A percentile compares a stretch with the other conserved stretches of the same genome.
These are phyloP conservation scores for Polydrusus pterygomalis DNA, from an alignment of 2,888 invertebrate species.

Conservation along the genomic window DNA sequence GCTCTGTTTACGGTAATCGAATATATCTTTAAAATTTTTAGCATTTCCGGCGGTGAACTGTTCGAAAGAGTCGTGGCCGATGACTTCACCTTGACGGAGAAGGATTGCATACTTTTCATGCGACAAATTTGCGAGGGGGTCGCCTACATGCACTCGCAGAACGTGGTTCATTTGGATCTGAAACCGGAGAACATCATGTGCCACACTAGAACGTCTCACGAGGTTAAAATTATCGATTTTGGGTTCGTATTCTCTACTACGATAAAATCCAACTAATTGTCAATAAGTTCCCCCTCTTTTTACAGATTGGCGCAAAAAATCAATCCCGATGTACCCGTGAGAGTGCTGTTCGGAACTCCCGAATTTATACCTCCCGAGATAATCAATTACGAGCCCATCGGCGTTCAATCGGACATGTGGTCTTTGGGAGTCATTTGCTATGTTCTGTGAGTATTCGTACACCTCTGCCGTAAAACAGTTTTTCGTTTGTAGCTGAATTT, in stretches of 20 bases:
- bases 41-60: conserved; percentile 94
- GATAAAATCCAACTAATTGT: background rate
- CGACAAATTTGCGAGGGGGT: conserved; percentile 94
- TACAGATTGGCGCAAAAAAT: conserved; percentile 83
- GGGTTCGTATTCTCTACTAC: conserved; percentile 66
- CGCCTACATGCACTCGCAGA: conserved; percentile 89
- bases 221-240: conserved; percentile 95
- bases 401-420: conserved; percentile 95
- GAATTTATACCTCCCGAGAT: conserved; percentile 96
- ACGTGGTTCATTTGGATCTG: conserved; percentile 91
- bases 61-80: conserved; percentile 95
- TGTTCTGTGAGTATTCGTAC: conserved; percentile 83
- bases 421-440: conserved; percentile 95
- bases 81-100: conserved; percentile 93
- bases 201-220: conserved; percentile 86
- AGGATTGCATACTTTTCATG: conserved; percentile 89
- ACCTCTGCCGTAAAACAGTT: too few relatives aligned
- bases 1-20: too few relatives aligned
- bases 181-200: conserved; percentile 98
- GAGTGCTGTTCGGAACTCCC: conserved; percentile 91
- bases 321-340: conserved; percentile 79
- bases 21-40: conserved; percentile 66
- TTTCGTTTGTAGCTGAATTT: too few relatives aligned
- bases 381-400: conserved; percentile 91
- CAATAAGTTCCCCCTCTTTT: background rate